Conservation (phyloP, 2,888 invertebrate species). For the Chrysina gloriosa region DNA sequence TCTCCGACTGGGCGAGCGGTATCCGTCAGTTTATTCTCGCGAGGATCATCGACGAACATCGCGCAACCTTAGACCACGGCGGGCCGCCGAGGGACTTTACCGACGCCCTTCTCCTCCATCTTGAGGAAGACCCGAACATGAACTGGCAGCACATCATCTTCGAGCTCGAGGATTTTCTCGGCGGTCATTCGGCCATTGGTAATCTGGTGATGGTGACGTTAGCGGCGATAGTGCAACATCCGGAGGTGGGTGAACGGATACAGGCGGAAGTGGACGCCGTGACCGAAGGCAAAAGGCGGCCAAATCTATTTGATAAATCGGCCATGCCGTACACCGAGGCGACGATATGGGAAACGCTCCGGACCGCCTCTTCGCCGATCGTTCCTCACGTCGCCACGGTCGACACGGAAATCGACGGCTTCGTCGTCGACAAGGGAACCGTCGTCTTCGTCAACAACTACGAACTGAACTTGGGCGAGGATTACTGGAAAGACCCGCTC, state of each 20-base stretch:
- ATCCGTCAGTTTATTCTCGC: conserved; percentile 81
- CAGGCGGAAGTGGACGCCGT: conserved; percentile 76
- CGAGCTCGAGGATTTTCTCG: conserved; percentile 87
- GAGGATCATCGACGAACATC: conserved; percentile 74
- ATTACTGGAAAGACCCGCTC: conserved; percentile 79
- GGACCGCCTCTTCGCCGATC: conserved; percentile 87
- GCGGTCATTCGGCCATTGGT: conserved; percentile 89
- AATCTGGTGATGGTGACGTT: conserved; percentile 84
- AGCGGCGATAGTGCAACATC: conserved; percentile 75
- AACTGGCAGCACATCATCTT: conserved; percentile 83
- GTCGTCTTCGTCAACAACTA: conserved; percentile 88
- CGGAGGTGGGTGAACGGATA: conserved; percentile 74
- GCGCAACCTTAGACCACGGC: conserved; percentile 69
- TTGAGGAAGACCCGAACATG: conserved; percentile 75
- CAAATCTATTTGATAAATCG: conserved; percentile 75
- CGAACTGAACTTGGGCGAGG: conserved; percentile 78
- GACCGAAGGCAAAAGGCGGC: conserved; percentile 68
- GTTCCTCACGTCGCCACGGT: conserved; percentile 90
- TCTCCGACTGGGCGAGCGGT: conserved; percentile 76
- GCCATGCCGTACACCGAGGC: conserved; percentile 85
- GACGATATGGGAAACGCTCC: conserved; percentile 81
- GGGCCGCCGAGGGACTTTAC: conserved; percentile 80
- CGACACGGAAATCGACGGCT: conserved; percentile 79
- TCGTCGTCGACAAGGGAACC: conserved; percentile 79
- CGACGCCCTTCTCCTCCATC: conserved; percentile 79